These are phyloP conservation scores for Miltochrista miniata DNA, from an alignment of 2,888 invertebrate species.

Conservation along the genomic window DNA sequence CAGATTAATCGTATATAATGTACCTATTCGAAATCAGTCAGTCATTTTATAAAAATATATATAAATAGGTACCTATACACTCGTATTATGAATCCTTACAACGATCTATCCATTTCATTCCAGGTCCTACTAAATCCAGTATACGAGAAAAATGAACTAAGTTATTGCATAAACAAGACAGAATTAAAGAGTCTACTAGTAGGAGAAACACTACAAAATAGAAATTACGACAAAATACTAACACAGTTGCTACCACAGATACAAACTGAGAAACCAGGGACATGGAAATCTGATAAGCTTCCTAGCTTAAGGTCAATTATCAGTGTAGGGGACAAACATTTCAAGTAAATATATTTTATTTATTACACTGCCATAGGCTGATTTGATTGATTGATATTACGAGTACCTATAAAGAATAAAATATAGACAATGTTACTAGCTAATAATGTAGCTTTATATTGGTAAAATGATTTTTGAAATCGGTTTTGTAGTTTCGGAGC, in stretches of 20 bases:
- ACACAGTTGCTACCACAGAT: conserved; percentile 84
- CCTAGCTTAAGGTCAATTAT: conserved; percentile 84
- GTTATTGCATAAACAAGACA: conserved; percentile 90
- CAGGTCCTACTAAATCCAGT: conserved; percentile 92
- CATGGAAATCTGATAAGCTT: conserved; percentile 68
- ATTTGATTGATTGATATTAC: no score
- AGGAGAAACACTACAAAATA: conserved; percentile 84
- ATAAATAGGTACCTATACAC: no score
- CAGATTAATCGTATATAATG: no score
- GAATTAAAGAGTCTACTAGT: conserved; percentile 87
- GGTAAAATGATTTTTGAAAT: no score
- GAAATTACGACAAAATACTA: conserved; percentile 87
- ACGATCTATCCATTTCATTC: conserved; percentile 7
- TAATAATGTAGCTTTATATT: no score
- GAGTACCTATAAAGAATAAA: no score
- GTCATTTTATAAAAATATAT: no score
- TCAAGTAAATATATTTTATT: conserved; percentile 73
- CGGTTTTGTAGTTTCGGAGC: no score
- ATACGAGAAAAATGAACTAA: conserved; percentile 88
- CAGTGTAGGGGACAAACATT: conserved; percentile 75
- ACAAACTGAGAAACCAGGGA: conserved; percentile 64
- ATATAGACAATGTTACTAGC: no score
- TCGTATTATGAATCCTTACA: not conserved
- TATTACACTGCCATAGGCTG: no score
- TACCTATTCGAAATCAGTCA: no score